phyloP scores from a whole-genome alignment of 2,113 vertebrate species.

The Seriola dumerili region DNA sequence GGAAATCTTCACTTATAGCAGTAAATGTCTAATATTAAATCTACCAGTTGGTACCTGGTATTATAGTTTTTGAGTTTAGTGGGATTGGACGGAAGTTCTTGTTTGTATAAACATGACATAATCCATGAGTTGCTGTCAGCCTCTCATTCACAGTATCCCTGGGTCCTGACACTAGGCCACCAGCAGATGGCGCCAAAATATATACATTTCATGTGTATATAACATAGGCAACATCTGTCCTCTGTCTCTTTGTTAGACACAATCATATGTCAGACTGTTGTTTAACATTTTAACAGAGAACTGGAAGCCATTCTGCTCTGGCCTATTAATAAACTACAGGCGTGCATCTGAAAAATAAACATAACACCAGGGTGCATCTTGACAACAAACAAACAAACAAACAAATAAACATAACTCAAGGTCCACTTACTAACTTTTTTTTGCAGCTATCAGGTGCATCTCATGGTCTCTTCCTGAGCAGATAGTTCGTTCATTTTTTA shows the following conservation, averaged over 20 bases:
- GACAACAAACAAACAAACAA: not conserved
- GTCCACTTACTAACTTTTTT: not conserved
- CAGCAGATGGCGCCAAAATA: slow-evolving; percentile 8
- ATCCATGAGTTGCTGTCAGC: not conserved
- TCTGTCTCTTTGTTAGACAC: not conserved
- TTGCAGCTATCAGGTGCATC: not conserved
- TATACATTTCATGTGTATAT: not conserved
- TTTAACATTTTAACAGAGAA: not conserved
- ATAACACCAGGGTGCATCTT: not conserved
- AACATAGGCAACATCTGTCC: not conserved
- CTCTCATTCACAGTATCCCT: not conserved
- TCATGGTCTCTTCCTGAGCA: not conserved
- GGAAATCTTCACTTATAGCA: not conserved
- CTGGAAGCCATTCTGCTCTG: not conserved
- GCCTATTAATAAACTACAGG: not conserved
- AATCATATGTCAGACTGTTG: not conserved
- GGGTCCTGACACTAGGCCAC: not conserved
- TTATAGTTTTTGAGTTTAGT: not conserved
- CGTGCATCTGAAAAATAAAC: not conserved
- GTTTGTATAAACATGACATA: not conserved
- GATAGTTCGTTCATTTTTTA: too few species aligned
- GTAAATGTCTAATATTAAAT: not conserved
- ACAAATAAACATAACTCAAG: not conserved
- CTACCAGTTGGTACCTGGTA: not conserved
- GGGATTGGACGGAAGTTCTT: not conserved